Percentiles rank a stretch among this genome's conserved stretches.
Conservation (phyloP, 37 sponge, comb jelly and placozoan genomes). For the Crambe crambe region DNA sequence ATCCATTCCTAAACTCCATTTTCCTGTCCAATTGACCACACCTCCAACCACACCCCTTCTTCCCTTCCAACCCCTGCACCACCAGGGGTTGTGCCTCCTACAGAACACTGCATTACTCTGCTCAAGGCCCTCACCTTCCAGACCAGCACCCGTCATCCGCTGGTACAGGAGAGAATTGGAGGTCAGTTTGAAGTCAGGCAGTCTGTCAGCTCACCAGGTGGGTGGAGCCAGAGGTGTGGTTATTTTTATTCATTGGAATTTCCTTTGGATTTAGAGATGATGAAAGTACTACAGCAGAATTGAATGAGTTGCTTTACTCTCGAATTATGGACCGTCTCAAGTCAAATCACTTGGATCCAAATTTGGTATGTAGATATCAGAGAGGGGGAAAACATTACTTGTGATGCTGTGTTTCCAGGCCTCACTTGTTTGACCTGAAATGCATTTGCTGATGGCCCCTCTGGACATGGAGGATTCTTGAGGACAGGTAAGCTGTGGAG, state of each 20-base stretch:
- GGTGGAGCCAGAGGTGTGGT: not conserved
- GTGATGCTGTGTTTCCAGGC: constrained; percentile 28
- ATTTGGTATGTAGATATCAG: constrained; percentile 30
- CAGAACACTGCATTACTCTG: constrained; percentile 83
- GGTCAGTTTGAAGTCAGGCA: constrained; percentile 66
- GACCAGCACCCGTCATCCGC: constrained; percentile 38
- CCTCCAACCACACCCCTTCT: constrained; percentile 9
- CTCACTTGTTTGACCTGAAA: constrained; percentile 73
- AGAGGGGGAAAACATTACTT: too few species aligned
- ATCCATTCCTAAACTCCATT: too few species aligned
- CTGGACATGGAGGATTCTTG: constrained; percentile 77
- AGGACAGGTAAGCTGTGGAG: constrained; percentile 50
- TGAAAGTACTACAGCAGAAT: constrained; percentile 47
- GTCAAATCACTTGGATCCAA: constrained; percentile 46
- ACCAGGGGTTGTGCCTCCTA: constrained; percentile 66
- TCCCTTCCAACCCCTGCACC: constrained; percentile 3
- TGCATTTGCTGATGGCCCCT: constrained; percentile 70
- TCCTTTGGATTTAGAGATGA: constrained; percentile 83
- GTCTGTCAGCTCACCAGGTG: constrained; percentile 72
- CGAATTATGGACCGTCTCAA: constrained; percentile 53
- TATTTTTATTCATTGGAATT: too few species aligned
- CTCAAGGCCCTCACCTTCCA: constrained; percentile 74
- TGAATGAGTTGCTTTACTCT: constrained; percentile 56
- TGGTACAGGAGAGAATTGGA: constrained; percentile 70
- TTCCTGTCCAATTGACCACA: not conserved